Conservation (phyloP, 2,797 vertebrate species). For the Bryconaethiops microstoma region DNA sequence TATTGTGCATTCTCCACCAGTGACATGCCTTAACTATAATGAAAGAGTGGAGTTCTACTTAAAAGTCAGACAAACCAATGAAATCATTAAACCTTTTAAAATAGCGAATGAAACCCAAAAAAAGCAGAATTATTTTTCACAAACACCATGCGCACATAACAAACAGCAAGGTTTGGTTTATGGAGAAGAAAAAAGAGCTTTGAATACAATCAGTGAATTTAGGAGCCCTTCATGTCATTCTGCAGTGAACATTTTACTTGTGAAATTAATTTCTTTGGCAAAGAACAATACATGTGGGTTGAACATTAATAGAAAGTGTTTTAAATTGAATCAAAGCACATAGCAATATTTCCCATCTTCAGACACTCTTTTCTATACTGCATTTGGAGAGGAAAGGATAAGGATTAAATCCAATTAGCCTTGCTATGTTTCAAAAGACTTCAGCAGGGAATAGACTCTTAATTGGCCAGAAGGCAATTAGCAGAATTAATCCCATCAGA, state of each 20-base stretch:
- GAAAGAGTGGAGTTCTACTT: constrained; percentile 8
- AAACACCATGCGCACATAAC: constrained; percentile 26
- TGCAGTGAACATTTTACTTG: constrained; percentile 34
- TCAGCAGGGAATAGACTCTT: constrained; percentile 79
- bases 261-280: constrained; percentile 44
- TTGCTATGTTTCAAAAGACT: constrained; percentile 77
- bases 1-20: not conserved
- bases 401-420: constrained; percentile 86
- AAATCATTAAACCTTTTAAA: constrained; percentile 31
- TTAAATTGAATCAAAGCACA: constrained; percentile 48
- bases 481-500: constrained; percentile 82
- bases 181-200: constrained; percentile 29
- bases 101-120: constrained; percentile 34
- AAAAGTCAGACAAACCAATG: constrained; percentile 8
- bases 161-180: constrained; percentile 2
- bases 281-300: constrained; percentile 40
- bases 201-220: constrained; percentile 36
- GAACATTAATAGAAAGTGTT: constrained; percentile 42
- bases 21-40: not conserved
- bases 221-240: constrained; percentile 9
- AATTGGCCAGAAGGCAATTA: constrained; percentile 86
- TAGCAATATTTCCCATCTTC: constrained; percentile 45
- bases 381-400: constrained; percentile 75
- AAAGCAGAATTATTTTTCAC: constrained; percentile 5
- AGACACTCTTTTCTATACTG: constrained; percentile 69